Conservation (phyloP, 2,797 vertebrate genomes). For the Buceros bicornis region DNA sequence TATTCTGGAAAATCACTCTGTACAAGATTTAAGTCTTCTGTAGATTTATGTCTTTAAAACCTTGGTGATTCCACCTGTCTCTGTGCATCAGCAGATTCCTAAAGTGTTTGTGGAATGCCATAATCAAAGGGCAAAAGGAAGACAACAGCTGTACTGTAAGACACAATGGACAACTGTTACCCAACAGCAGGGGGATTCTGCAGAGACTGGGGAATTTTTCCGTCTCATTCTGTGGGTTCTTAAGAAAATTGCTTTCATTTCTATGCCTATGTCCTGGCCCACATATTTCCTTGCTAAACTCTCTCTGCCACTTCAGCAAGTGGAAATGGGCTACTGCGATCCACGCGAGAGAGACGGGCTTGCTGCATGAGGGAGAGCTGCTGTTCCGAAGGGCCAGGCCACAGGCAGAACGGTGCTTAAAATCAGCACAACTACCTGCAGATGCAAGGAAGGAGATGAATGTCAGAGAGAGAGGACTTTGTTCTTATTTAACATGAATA, state of each 20-base stretch:
- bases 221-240: neutral
- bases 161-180: neutral
- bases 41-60: neutral
- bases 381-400: neutral
- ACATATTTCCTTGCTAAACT: neutral
- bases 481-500: neutral
- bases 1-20: neutral
- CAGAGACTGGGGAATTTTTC: neutral
- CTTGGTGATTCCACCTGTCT: neutral
- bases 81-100: neutral
- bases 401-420: neutral
- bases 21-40: neutral
- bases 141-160: neutral
- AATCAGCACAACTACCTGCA: neutral
- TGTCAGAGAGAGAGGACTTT: neutral
- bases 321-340: neutral
- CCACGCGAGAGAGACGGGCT: neutral
- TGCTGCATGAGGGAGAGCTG: neutral
- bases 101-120: neutral
- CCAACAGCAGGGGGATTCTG: neutral
- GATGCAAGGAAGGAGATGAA: neutral
- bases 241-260: conserved; percentile 16
- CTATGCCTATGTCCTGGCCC: neutral
- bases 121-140: neutral
- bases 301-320: neutral